Base-by-base conservation (phyloP, 2,797 vertebrate species). In the Alcedo atthis region DNA sequence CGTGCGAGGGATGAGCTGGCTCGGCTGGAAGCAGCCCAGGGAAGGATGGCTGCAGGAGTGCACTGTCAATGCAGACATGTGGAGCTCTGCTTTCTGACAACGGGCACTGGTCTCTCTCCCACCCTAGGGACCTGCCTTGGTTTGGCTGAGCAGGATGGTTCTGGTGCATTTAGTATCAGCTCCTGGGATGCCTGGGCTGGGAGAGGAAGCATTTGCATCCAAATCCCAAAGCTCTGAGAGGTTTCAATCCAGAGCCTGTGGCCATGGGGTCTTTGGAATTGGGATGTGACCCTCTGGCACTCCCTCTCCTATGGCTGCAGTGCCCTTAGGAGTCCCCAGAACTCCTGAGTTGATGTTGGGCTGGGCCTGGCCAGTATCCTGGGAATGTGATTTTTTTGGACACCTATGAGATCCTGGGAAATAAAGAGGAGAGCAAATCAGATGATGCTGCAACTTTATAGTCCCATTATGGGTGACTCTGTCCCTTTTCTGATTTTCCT, bases 261-360 rank as follows among this genome's bases (percentile, higher is more conserved):
- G 15, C 25, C 4, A 1, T 4, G 62, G 55, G 32, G 2, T n/a
- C 16, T 6, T 90, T 73, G 78, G 69, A 62, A 90, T 5, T 21
- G 33, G 25, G 7, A 8, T 25, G 37, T 0, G 8, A 22, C 2
- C 15, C 15, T 40, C 26, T 33, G 6, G 53, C 30, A 12, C 4
- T 11, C 25, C 25, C 5, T 53, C 24, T 37, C 12, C 21, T 43
- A 16, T 0, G 2, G 16, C 11, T 51, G 9, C 0, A 1, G 5
- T 15, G 53, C 14, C 46, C 33, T 33, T n/a, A 19, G 54, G 32
- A 37, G 22, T 33, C 2, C 25, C n/a, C 7, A n/a, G 0, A 62
- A 76, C 48, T 62, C 12, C 10, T 57, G 12, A 8, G 25, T 2
- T 66, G 53, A 20, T 62, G 18, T 24, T 22, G 19, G 26, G 16